Base-by-base conservation (phyloP, 2,888 invertebrate species). In the Flabesymbios commensalis region DNA sequence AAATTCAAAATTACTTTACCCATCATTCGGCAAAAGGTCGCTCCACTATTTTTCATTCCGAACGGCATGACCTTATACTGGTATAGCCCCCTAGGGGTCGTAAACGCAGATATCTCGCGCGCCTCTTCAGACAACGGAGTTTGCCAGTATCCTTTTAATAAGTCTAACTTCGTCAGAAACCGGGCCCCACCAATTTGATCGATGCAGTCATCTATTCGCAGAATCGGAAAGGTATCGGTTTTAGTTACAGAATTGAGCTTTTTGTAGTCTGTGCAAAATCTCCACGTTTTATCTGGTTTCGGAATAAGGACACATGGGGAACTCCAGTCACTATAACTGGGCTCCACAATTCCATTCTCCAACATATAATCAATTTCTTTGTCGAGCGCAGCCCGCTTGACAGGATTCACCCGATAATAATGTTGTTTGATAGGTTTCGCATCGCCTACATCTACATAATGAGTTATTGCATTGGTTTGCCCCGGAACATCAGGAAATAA, bases 21-120 rank as follows among this genome's bases (percentile, higher is more conserved):
- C 49, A 49, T 53, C 53, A 53, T 36, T 7, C 53, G 32, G 32
- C 36, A 24, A 39, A 53, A 53, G 5, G 36, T 36, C 7, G 53
- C 53, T 22, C 36, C 17, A 4, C 36, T 39, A 10, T 5, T 53
- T 14, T n/a, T 10, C 32, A 53, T 10, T 14, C 53, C 53, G 36
- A 53, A 53, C 24, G 53, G 53, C 39, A 53, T 36, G 5, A 36
- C 24, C 5, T 53, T 53, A 22, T 19, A 53, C n/a, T 36, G 19
- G 22, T 19, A 53, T 39, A 53, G 24, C 5, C 53, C 53, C 4
- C 7, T n/a, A 19, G 36, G 53, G 7, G 53, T 53, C 14, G 36
- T 53, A 39, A 53, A 53, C 22, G 53, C 53, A 5, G 53, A 36
- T 22, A 10, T 53, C 5, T 10, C 14, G 7, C 24, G 10, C 7